Conservation (phyloP, 2,113 vertebrate species). For the Labeo rohita region DNA sequence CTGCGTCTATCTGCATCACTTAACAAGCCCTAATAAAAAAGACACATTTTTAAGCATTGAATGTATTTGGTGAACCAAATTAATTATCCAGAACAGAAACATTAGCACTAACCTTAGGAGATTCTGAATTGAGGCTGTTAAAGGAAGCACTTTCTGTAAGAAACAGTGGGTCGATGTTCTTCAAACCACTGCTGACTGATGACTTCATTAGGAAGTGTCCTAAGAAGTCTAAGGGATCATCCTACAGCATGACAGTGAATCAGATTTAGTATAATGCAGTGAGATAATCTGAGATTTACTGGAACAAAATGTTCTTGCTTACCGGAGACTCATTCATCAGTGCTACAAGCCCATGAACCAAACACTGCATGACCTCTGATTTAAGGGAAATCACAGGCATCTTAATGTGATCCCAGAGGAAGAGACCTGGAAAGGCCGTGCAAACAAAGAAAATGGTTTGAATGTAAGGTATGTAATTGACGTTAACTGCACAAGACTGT, state of each 20-base stretch:
- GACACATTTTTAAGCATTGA: background rate
- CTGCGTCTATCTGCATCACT: constrained; percentile 66
- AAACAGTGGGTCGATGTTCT: constrained; percentile 38
- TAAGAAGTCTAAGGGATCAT: constrained; percentile 78
- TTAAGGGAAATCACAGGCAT: constrained; percentile 59
- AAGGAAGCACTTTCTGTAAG: constrained; percentile 35
- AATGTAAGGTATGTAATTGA: background rate
- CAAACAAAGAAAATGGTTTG: background rate
- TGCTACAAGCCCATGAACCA: constrained; percentile 74
- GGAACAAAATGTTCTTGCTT: constrained; percentile 38
- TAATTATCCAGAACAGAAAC: background rate
- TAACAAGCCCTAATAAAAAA: constrained; percentile 63
- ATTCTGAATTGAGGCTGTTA: background rate
- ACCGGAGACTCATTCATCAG: constrained; percentile 73
- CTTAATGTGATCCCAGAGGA: constrained; percentile 76
- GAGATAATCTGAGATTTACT: background rate
- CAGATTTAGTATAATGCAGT: background rate
- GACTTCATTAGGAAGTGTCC: constrained; percentile 72
- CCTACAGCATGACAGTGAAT: constrained; percentile 63
- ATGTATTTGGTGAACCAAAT: background rate
- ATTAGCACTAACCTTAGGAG: constrained; percentile 64
- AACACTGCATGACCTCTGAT: constrained; percentile 59
- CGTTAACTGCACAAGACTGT: background rate
- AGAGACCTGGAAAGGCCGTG: constrained; percentile 67
- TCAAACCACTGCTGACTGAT: constrained; percentile 48